Evolutionary conservation across 92 coral and sea anemone species (phyloP).

Genomic region (Parazoanthus darwini): DNA sequence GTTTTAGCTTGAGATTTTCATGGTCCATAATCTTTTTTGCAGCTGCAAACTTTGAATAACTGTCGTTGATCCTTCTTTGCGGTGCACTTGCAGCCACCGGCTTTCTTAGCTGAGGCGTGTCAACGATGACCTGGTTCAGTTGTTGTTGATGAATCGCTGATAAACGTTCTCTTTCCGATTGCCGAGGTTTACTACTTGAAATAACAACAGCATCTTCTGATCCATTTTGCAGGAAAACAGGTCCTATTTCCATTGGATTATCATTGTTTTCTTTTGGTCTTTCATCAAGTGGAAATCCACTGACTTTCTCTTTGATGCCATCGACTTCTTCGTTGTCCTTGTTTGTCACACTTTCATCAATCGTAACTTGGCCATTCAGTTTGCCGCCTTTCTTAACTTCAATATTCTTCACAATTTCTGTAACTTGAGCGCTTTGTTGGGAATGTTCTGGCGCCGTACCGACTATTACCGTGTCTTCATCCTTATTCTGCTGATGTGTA

Average conservation of each 20-base stretch:
- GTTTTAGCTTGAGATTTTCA: conserved; percentile 43
- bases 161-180: neutral
- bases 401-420: conserved; percentile 28
- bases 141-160: neutral
- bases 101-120: conserved; percentile 8
- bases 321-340: neutral
- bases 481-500: neutral
- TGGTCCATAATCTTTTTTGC: conserved; percentile 47
- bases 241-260: conserved; percentile 11
- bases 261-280: neutral
- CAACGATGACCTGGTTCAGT: neutral
- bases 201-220: neutral
- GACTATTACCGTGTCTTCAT: neutral
- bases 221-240: neutral
- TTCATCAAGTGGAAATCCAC: conserved; percentile 24
- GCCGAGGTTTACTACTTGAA: neutral
- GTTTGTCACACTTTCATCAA: conserved; percentile 37
- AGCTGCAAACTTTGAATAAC: conserved; percentile 44
- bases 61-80: conserved; percentile 7
- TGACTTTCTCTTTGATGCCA: conserved; percentile 2
- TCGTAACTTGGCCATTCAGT: conserved; percentile 12
- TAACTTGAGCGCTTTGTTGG: neutral
- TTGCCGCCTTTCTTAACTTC: conserved; percentile 25
- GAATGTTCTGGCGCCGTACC: conserved; percentile 2
- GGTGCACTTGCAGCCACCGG: neutral